Evolutionary conservation across 1,140 invertebrate species (phyloP).

Genomic region (Euwallacea fornicatus): DNA sequence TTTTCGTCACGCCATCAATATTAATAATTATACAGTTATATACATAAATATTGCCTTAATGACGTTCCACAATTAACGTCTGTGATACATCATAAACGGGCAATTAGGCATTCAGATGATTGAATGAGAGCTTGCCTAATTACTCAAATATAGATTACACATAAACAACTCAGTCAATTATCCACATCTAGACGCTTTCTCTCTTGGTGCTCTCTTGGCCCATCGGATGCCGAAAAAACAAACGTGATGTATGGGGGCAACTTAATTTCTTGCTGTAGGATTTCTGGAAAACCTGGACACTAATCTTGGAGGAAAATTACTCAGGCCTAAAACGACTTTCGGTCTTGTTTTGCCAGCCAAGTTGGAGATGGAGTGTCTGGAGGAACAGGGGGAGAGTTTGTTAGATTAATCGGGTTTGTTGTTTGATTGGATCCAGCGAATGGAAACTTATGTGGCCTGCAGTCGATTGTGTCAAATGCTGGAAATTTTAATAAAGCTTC

Average conservation of each 20-base stretch:
- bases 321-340: conserved; percentile 33
- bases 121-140: too few species aligned
- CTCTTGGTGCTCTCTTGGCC: conserved; percentile 23
- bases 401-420: neutral
- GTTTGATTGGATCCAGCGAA: neutral
- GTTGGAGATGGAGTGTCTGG: neutral
- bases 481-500: too few species aligned
- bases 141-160: too few species aligned
- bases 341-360: conserved; percentile 16
- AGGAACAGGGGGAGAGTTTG: neutral
- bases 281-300: conserved; percentile 34
- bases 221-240: conserved; percentile 35
- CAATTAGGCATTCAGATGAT: too few species aligned
- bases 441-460: neutral
- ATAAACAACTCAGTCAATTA: too few species aligned
- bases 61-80: too few species aligned
- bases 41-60: too few species aligned
- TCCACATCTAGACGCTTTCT: neutral
- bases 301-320: conserved; percentile 30
- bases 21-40: too few species aligned
- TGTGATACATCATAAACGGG: too few species aligned
- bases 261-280: conserved; percentile 31
- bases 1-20: too few species aligned
- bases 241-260: conserved; percentile 30
- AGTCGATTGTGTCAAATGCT: too few species aligned